Evolutionary conservation across 2,888 invertebrate genomes (phyloP).

Genomic region (Branchinecta sandiegonensis): DNA sequence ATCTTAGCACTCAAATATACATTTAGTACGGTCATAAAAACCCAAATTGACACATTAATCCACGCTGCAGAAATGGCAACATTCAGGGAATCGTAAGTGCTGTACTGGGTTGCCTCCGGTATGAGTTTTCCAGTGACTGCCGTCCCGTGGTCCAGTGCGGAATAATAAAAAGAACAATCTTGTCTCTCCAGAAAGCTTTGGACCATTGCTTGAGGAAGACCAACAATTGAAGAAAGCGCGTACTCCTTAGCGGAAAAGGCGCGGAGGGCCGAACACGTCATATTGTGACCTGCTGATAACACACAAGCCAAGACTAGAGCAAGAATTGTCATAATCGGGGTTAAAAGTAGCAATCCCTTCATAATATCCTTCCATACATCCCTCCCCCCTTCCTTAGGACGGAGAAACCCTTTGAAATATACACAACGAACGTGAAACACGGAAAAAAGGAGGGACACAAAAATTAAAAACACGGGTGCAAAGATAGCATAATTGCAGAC

Average conservation of each 20-base stretch:
- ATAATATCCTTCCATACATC: conserved; percentile 21
- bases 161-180: conserved; percentile 22
- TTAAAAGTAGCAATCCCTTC: conserved; percentile 17
- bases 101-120: conserved; percentile 18
- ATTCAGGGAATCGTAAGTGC: conserved; percentile 19
- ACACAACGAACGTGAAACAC: conserved; percentile 21
- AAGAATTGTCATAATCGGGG: conserved; percentile 20
- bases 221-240: conserved; percentile 18
- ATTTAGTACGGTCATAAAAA: no score
- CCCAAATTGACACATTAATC: background rate
- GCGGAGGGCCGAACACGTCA: conserved; percentile 19
- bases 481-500: conserved; percentile 23
- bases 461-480: conserved; percentile 22
- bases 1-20: no score
- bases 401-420: conserved; percentile 20
- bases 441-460: conserved; percentile 16
- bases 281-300: conserved; percentile 23
- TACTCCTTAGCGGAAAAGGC: conserved; percentile 9
- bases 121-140: conserved; percentile 25
- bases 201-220: conserved; percentile 16
- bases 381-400: conserved; percentile 21
- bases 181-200: conserved; percentile 20
- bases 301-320: conserved; percentile 22
- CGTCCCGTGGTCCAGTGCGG: conserved; percentile 21
- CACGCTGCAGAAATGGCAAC: background rate